Percentiles rank a stretch among this genome's conserved stretches.
Evolutionary conservation across 2,113 vertebrate genomes (phyloP).

Genomic region (Pholis gunnellus): DNA sequence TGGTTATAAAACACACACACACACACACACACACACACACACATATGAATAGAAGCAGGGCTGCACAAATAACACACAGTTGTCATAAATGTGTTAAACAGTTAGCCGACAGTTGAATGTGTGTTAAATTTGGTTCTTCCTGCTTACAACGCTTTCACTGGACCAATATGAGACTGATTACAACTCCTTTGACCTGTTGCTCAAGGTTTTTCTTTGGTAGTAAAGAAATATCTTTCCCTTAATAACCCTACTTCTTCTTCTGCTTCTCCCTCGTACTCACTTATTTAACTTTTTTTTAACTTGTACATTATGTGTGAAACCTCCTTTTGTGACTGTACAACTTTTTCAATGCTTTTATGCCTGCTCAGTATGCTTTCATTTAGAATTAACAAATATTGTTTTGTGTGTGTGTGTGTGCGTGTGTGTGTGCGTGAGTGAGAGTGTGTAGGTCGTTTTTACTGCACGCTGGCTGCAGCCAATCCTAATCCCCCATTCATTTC

Average conservation of each 20-base stretch:
- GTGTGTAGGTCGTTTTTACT: conserved; percentile 68
- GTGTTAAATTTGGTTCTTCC: neutral
- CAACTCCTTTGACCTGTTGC: conserved; percentile 21
- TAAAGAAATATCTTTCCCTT: conserved; percentile 1
- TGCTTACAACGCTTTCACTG: neutral
- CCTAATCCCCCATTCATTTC: conserved; percentile 92
- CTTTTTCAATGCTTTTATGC: conserved; percentile 33
- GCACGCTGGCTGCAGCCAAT: conserved; percentile 86
- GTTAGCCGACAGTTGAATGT: neutral
- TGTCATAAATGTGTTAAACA: conserved; percentile 3
- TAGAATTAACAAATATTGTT: conserved; percentile 32
- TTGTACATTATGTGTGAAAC: conserved; percentile 11
- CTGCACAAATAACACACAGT: neutral
- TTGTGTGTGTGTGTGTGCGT: conserved; percentile 6
- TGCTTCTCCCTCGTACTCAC: neutral
- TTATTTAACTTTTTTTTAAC: neutral
- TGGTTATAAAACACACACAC: neutral
- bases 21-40: neutral
- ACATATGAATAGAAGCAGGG: neutral
- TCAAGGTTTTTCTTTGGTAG: neutral
- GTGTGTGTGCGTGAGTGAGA: conserved; percentile 16
- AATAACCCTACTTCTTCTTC: neutral
- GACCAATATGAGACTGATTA: neutral
- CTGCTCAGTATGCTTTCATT: conserved; percentile 41
- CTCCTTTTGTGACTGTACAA: conserved; percentile 44